Conservation (phyloP, 2,888 invertebrate genomes). For the Parasteatoda lunata region DNA sequence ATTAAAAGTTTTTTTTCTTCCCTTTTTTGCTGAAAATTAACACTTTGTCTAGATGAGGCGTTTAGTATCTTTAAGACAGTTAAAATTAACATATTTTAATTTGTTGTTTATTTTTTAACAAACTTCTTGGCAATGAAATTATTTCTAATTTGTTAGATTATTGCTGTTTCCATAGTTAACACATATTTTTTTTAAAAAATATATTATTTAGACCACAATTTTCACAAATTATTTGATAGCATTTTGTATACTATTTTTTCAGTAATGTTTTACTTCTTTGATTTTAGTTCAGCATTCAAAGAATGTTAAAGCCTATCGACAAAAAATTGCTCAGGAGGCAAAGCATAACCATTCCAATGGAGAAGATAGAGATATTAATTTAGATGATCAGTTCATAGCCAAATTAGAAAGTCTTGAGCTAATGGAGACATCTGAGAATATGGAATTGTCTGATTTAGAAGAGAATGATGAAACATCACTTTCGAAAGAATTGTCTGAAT, state of each 20-base stretch:
- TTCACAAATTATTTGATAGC: no score
- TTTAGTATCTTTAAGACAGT: no score
- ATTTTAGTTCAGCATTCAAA: constrained; percentile 49
- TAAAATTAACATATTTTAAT: background rate
- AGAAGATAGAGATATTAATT: background rate
- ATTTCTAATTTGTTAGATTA: no score
- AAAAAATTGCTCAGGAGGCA: constrained; percentile 18
- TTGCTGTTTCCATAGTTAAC: no score
- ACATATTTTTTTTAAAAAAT: no score
- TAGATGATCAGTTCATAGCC: background rate
- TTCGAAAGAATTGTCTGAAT: background rate
- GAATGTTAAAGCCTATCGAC: constrained; percentile 38
- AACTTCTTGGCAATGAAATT: no score
- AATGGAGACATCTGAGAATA: background rate
- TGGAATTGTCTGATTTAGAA: background rate
- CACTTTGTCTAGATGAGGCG: no score
- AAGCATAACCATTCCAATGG: background rate
- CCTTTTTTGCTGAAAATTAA: no score
- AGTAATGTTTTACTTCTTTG: background rate
- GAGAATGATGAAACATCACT: background rate
- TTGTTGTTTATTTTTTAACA: background rate
- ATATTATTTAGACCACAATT: no score
- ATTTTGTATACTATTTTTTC: background rate
- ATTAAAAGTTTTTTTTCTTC: no score
- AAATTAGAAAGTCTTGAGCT: background rate